These are phyloP conservation scores for Toxotes lorentzi DNA, from an alignment of 2,797 vertebrate genomes.

Conservation along the genomic window DNA sequence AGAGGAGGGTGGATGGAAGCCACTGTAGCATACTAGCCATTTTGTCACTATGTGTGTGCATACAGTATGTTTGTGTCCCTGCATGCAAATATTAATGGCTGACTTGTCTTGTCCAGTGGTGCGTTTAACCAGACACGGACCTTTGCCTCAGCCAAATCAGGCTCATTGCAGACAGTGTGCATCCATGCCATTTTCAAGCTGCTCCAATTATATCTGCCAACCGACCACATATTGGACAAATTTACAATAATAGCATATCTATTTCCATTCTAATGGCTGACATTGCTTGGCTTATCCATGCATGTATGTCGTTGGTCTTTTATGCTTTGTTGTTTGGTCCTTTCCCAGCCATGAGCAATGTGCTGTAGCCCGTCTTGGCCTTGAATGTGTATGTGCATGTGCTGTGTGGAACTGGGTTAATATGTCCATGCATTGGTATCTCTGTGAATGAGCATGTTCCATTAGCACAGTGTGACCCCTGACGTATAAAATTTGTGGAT, in stretches of 20 bases:
- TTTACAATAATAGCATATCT: conserved; percentile 83
- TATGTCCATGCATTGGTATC: conserved; percentile 25
- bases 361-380: conserved; percentile 49
- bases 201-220: conserved; percentile 82
- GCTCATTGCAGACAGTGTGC: conserved; percentile 72
- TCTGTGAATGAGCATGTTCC: conserved; percentile 35
- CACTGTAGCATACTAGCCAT: conserved; percentile 51
- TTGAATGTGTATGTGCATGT: conserved; percentile 50
- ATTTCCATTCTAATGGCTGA: conserved; percentile 85
- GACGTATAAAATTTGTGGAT: conserved; percentile 32
- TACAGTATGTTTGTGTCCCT: conserved; percentile 44
- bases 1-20: conserved; percentile 50
- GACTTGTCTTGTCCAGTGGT: conserved; percentile 80
- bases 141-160: conserved; percentile 79
- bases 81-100: conserved; percentile 77
- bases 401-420: conserved; percentile 6
- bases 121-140: conserved; percentile 79
- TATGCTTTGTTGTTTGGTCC: conserved; percentile 70
- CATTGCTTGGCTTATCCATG: conserved; percentile 83
- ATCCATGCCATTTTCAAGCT: conserved; percentile 83
- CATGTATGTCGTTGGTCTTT: conserved; percentile 72
- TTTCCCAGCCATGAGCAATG: conserved; percentile 72
- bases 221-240: conserved; percentile 77
- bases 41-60: conserved; percentile 47
- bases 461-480: conserved; percentile 39